Conservation (phyloP, 2,797 vertebrate species). For the Mastacembelus armatus region DNA sequence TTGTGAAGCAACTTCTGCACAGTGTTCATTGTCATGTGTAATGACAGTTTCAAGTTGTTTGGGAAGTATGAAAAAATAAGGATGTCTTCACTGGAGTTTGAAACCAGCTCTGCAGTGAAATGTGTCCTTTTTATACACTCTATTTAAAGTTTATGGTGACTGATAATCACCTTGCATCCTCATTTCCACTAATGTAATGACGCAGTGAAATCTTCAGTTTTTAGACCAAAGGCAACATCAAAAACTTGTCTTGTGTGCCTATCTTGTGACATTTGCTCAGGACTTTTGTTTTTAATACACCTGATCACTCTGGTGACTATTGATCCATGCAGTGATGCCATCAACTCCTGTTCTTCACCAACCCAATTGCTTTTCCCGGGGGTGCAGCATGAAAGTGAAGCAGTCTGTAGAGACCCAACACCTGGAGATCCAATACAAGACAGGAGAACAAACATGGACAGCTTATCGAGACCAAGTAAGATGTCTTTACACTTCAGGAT, state of each 20-base stretch:
- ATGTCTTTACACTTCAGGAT: neutral
- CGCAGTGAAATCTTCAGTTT: neutral
- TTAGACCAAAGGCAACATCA: neutral
- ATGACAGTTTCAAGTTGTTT: neutral
- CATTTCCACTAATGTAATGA: neutral
- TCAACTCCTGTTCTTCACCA: constrained; percentile 72
- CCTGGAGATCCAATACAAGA: constrained; percentile 81
- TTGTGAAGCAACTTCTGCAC: neutral
- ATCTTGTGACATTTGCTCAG: neutral
- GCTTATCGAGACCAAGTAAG: constrained; percentile 59
- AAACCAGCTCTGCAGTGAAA: neutral
- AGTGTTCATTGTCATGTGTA: neutral
- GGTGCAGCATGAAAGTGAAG: constrained; percentile 77
- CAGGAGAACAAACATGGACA: constrained; percentile 47
- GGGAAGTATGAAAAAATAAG: neutral
- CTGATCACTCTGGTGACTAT: neutral
- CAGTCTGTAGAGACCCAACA: constrained; percentile 30
- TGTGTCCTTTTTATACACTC: neutral
- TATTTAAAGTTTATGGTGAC: neutral
- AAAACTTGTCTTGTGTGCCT: neutral
- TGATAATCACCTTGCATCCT: neutral
- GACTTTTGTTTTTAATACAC: constrained; percentile 7
- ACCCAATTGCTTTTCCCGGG: constrained; percentile 72
- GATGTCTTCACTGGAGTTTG: neutral
- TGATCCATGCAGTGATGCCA: constrained; percentile 83